Percentiles rank a stretch among this genome's conserved stretches.
Conservation (phyloP, 2,113 vertebrate genomes). For the Pseudorectes ferrugineus region DNA sequence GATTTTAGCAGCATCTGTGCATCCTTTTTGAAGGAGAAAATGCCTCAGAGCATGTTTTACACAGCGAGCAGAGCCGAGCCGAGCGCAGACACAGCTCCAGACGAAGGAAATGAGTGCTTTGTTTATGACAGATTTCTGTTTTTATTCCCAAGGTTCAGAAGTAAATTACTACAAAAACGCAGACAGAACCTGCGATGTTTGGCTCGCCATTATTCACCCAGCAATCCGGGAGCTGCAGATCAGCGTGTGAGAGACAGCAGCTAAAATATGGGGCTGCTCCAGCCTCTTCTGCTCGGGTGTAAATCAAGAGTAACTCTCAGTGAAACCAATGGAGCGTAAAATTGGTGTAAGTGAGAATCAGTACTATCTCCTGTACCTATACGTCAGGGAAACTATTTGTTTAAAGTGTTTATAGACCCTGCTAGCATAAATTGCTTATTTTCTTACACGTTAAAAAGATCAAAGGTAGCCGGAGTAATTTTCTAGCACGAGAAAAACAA, state of each 20-base stretch:
- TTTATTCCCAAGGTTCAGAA: conserved; percentile 52
- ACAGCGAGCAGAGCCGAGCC: accelerated
- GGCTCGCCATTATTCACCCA: conserved; percentile 23
- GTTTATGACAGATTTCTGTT: conserved; percentile 30
- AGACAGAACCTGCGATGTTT: background rate
- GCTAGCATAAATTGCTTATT: conserved; percentile 36
- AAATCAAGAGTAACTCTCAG: conserved; percentile 44
- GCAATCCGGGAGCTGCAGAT: background rate
- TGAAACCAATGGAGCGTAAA: conserved; percentile 20
- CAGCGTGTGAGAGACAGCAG: background rate
- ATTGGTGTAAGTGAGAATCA: conserved; percentile 33
- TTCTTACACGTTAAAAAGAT: conserved; percentile 39
- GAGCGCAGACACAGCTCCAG: background rate
- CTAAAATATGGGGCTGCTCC: conserved; percentile 16
- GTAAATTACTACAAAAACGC: conserved; percentile 42
- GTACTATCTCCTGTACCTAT: background rate
- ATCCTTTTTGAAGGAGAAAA: background rate
- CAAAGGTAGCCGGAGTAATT: conserved; percentile 41
- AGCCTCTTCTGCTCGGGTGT: background rate
- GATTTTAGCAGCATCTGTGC: accelerated
- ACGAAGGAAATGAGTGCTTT: background rate
- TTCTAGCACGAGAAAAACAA: background rate
- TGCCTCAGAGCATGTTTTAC: background rate
- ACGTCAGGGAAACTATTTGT: conserved; percentile 5
- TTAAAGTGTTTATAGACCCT: conserved; percentile 1